Base-by-base conservation (phyloP, 2,888 invertebrate genomes). In the Chymomyza caudatula region DNA sequence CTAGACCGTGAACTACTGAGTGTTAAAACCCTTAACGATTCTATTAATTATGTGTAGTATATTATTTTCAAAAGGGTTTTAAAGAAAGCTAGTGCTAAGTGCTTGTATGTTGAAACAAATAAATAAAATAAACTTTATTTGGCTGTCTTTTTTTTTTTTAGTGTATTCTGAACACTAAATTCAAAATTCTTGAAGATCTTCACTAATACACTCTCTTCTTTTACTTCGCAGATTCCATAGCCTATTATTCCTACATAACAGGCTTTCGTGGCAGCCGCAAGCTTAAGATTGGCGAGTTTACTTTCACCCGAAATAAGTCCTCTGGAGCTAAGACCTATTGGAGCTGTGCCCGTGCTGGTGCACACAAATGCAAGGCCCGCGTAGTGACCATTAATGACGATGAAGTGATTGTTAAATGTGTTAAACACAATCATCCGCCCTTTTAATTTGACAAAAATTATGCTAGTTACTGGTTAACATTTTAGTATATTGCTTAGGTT, bases 181-280 rank as follows among this genome's bases (percentile, higher is more conserved):
- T 8, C 0, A 11, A 37, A 11, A 2, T 37, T 1, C 2, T 1
- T 11, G 11, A 37, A 37, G 8, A 37, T 2, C 29, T 37, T 37
- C 3, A 37, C 29, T 37, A 37, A 44, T 17, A 23, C 15, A 8
- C 13, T 44, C 22, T 49, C 19, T 52, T 60, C n/a, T n/a, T n/a
- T 37, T 59, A 29, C 47, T 65, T 61, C 69, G 65, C 76, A 87
- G 87, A 73, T 71, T 61, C 69, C 53, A 77, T 76, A 65, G 76
- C 85, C 25, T 90, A 86, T 71, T 90, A 87, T 69, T 86, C 88
- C 22, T 91, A 89, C 71, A 88, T 90, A 61, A 90, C 90, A 19
- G 91, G 91, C 59, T 91, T 90, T 71, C 88, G 91, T 4, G 91
- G 91, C 59, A 90, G 90, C 71, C 89, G 89, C 67, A 91, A 91